Base-by-base conservation (phyloP, 2,797 vertebrate species). In the Enteromius mattozi region DNA sequence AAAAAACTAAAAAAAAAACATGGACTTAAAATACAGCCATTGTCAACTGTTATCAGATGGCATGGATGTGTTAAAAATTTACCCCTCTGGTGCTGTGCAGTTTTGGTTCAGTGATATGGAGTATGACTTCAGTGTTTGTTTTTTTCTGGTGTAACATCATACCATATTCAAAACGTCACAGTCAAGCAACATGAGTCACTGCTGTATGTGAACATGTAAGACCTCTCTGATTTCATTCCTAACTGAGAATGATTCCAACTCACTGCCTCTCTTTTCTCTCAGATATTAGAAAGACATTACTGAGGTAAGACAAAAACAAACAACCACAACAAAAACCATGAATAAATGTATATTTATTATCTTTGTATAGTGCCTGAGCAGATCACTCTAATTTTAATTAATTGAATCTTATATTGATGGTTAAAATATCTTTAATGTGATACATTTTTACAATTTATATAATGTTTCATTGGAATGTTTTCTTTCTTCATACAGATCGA, bases 121-220 rank as follows among this genome's bases (percentile, higher is more conserved):
- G n/a, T 70, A 30, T 78, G 77, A 79, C 24, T 63, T 79, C 30
- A 72, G 24, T 59, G 37, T 65, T 75, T 76, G 14, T 82, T 54
- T 65, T 75, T 49, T 63, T 63, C 13, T 42, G 63, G 59, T 33
- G 59, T 14, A 76, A 65, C 8, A 37, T 65, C 3, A 61, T 16
- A 76, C n/a, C 24, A 77, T 83, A 83, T 83, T 77, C 49, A 83
- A 68, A 83, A 37, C 81, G 13, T 71, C 49, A 68, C 21, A 76
- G 24, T 30, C 35, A 68, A 54, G 12, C 45, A 12, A 68, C 19
- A 54, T 30, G 13, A 51, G 4, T n/a, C 30, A 54, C 24, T 66
- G 16, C 42, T 82, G 16, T 19, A 24, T 24, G 6, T 24, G 51
- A 21, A 30, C 42, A 49, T 63, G 59, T 68, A 24, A 66, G n/a